phyloP scores from a whole-genome alignment of 2,888 invertebrate genomes.

The Clanis bilineata region DNA sequence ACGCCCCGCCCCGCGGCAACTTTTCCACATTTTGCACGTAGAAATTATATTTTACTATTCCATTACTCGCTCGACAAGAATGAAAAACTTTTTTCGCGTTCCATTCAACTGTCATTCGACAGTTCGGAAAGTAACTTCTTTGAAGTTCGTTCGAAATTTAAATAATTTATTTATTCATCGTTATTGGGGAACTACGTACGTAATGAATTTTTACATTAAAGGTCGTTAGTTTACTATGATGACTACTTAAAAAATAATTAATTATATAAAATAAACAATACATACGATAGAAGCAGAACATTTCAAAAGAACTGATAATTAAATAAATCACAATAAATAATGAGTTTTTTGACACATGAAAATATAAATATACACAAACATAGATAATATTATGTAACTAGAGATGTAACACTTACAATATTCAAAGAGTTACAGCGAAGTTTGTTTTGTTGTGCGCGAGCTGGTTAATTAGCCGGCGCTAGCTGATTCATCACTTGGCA shows the following conservation, averaged over 20 bases:
- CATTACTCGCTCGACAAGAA: slow-evolving; percentile 33
- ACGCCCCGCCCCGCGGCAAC: slow-evolving; percentile 72
- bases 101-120: slow-evolving; percentile 9
- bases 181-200: neutral
- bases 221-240: neutral
- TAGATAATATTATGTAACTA: neutral
- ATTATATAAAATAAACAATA: too few relatives aligned
- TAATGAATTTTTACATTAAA: too few relatives aligned
- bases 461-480: slow-evolving; percentile 77
- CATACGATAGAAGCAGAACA: too few relatives aligned
- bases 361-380: neutral
- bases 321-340: too few relatives aligned
- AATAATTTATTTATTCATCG: neutral
- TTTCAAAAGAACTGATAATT: too few relatives aligned
- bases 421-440: slow-evolving; percentile 51
- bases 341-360: too few relatives aligned
- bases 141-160: neutral
- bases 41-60: slow-evolving; percentile 64
- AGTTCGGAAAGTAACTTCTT: slow-evolving; percentile 4
- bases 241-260: neutral
- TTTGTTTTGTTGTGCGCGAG: slow-evolving; percentile 76
- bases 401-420: slow-evolving; percentile 68
- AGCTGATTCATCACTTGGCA: slow-evolving; percentile 81
- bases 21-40: slow-evolving; percentile 70
- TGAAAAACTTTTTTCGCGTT: slow-evolving; percentile 10